Evolutionary conservation across 2,113 vertebrate genomes (phyloP), one percentile per base, ranked within the genome.

Genomic region (Sorex fumeus): DNA sequence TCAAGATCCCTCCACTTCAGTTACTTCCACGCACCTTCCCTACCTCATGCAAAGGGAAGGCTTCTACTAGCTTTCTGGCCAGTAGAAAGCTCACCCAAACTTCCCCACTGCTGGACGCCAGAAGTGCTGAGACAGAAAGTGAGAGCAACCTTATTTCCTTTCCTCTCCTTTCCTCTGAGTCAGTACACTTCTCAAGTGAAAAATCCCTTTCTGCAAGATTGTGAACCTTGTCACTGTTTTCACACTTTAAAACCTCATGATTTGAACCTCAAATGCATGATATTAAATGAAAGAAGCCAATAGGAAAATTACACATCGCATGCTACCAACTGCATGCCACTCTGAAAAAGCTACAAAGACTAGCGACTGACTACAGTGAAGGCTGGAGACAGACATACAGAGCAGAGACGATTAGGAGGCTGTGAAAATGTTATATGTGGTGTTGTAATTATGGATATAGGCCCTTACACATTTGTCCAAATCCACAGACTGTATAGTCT

Each of bases 261-360:
- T 30, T 34, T 30, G 43, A 79, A 89, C 40, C 80, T 84, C 66
- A 50, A 40, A 79, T 3, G 15, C 80, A 79, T 4, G 79, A 28
- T 32, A 79, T 43, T 79, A 66, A 81, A 10, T 81, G 19, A 75
- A 86, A 79, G 60, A 75, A 85, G 32, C 74, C 67, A 79, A 90
- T 45, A n/a, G 53, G 74, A 66, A 85, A 67, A 67, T n/a, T 74
- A 10, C 9, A 25, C 25, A 45, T 45, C 62, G 21, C 30, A 74
- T 10, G 67, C 34, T 85, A 36, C 32, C 82, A 93, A 86, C 70
- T 84, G 72, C 32, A 66, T 18, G 66, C 84, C 66, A 70, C 64
- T 75, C 75, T 67, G 30, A 45, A 32, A 21, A 85, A 80, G 47
- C 34, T 40, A 45, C 53, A 78, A 74, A 69, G 47, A 50, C 25